Percentiles rank a stretch among this genome's conserved stretches.
Evolutionary conservation across 1,140 invertebrate species (phyloP).

Genomic region (Trichoplusia ni): DNA sequence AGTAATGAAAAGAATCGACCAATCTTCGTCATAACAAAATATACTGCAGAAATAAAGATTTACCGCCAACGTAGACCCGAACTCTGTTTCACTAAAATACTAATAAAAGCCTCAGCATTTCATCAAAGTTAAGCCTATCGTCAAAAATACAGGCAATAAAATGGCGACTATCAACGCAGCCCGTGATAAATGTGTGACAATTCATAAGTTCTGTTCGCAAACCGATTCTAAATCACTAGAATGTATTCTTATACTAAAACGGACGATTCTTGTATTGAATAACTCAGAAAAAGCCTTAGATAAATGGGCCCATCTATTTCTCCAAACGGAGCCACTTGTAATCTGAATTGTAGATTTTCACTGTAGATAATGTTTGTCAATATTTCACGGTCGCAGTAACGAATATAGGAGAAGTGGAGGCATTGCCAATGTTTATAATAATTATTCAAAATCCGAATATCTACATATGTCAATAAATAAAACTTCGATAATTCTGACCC

Average conservation of each 20-base stretch:
- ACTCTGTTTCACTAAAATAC: constrained; percentile 5
- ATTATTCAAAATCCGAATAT: too few species aligned
- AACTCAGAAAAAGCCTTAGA: constrained; percentile 19
- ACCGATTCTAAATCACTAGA: constrained; percentile 13
- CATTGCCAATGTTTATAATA: constrained; percentile 24
- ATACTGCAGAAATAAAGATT: not conserved
- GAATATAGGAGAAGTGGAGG: constrained; percentile 1
- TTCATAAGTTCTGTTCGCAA: constrained; percentile 22
- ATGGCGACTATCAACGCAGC: constrained; percentile 4
- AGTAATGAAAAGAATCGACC: not conserved
- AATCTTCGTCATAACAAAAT: not conserved
- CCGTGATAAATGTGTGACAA: constrained; percentile 24
- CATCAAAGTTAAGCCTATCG: too few species aligned
- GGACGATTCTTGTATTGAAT: constrained; percentile 24
- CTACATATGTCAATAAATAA: too few species aligned
- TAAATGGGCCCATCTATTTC: constrained; percentile 25
- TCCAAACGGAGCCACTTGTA: constrained; percentile 21
- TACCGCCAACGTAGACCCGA: not conserved
- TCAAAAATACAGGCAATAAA: constrained; percentile 19
- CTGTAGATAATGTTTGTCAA: constrained; percentile 28
- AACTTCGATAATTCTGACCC: too few species aligned
- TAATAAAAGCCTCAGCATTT: constrained; percentile 13
- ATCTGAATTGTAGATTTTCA: constrained; percentile 30
- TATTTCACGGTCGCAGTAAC: constrained; percentile 9
- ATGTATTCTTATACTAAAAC: constrained; percentile 21